Base-by-base conservation (phyloP, 2,888 invertebrate species). In the Ophioninae sp. region DNA sequence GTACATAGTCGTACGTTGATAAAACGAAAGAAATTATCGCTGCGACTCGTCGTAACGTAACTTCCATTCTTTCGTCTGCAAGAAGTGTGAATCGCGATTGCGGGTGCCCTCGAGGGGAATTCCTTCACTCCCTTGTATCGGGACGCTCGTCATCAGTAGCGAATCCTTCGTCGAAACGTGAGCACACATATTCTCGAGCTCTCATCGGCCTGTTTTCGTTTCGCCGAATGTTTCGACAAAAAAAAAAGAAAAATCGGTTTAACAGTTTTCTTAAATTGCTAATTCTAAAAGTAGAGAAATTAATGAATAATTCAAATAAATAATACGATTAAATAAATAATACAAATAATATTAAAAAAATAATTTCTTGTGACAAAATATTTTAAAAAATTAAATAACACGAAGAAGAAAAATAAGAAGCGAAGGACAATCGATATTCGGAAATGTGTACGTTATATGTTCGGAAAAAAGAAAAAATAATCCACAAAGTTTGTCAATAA, bases 31-130 rank as follows among this genome's bases (percentile, higher is more conserved):
- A 50, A 50, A 50, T 17, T 17, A 50, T 17, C 10, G 44, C 68
- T 50, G 50, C 17, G 23, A 17, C 17, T 68, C 44, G 44, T 44
- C 10, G 5, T 39, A 23, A 21, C n/a, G 50, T 41, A 44, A 13
- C 17, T 7, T 20, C 7, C 21, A 44, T 67, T 67, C 21, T 44
- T 6, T 67, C 21, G 21, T 44, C 67, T 67, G 67, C 17, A 21
- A 21, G 50, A 50, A 30, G 68, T 68, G n/a, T 44, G 13, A 50
- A 50, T 7, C 44, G 68, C 44, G 44, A 68, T 68, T 68, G 44
- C 23, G 7, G 30, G 3, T 13, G 50, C 23, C 17, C 68, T 68
- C 50, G 50, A 50, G 21, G 50, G 50, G 44, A n/a, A 20, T 50
- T 23, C 23, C 50, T 23, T 23, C 44, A 50, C 68, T 68, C 50